Percentiles rank a stretch among this genome's conserved stretches.
Conservation (phyloP, 2,797 vertebrate genomes). For the Girardinus metallicus region DNA sequence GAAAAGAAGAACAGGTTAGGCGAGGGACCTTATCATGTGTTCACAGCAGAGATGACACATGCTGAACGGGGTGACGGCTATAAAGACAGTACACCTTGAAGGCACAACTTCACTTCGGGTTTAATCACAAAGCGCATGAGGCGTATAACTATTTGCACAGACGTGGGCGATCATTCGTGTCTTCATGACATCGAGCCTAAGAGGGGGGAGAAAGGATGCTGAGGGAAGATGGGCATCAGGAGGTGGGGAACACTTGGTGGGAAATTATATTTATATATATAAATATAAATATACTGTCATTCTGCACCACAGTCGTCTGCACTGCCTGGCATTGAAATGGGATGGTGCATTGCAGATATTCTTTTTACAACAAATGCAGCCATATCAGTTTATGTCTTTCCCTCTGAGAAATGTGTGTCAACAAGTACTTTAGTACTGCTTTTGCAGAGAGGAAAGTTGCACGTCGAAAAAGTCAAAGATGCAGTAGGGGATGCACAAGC, state of each 20-base stretch:
- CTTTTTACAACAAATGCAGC: slow-evolving; percentile 53
- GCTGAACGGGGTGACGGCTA: slow-evolving; percentile 38
- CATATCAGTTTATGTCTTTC: slow-evolving; percentile 18
- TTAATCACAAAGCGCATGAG: slow-evolving; percentile 49
- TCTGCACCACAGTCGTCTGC: slow-evolving; percentile 78
- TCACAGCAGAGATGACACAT: slow-evolving; percentile 52
- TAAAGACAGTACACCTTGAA: slow-evolving; percentile 30
- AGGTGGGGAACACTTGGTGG: slow-evolving; percentile 62
- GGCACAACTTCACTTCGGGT: slow-evolving; percentile 40
- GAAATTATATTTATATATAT: slow-evolving; percentile 35
- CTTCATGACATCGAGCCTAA: slow-evolving; percentile 35
- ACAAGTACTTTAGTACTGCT: slow-evolving; percentile 50
- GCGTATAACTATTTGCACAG: slow-evolving; percentile 42
- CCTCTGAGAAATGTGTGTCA: slow-evolving; percentile 49
- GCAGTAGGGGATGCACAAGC: slow-evolving; percentile 1
- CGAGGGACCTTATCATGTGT: slow-evolving; percentile 59
- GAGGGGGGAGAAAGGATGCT: slow-evolving; percentile 28
- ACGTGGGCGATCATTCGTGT: slow-evolving; percentile 41
- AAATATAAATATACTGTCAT: slow-evolving; percentile 67
- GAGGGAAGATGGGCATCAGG: slow-evolving; percentile 37
- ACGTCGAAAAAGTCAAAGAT: slow-evolving; percentile 12
- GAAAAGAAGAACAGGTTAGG: slow-evolving; percentile 67
- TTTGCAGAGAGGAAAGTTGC: slow-evolving; percentile 2
- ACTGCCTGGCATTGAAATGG: slow-evolving; percentile 64
- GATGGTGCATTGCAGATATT: slow-evolving; percentile 80